Evolutionary conservation across 2,113 vertebrate genomes (phyloP).

Genomic region (Thymallus thymallus): DNA sequence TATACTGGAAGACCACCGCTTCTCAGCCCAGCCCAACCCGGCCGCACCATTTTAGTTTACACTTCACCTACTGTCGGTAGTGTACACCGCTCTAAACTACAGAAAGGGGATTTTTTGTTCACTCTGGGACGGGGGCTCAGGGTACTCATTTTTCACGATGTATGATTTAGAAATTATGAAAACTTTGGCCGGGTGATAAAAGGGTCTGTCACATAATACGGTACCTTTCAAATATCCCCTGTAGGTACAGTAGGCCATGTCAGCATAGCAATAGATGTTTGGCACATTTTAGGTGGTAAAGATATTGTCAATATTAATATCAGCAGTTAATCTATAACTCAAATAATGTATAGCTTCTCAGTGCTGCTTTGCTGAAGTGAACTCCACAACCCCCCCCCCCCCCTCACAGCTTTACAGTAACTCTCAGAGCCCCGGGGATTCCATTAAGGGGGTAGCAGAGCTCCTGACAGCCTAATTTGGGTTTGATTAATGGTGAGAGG

Average conservation of each 20-base stretch:
- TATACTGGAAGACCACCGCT: constrained; percentile 60
- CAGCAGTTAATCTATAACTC: neutral
- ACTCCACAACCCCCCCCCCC: constrained; percentile 37
- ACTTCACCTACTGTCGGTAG: neutral
- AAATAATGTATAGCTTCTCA: neutral
- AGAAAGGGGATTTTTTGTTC: neutral
- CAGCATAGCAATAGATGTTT: too few species aligned
- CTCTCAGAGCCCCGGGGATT: too few species aligned
- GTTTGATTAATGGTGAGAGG: constrained; percentile 52
- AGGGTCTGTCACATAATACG: neutral
- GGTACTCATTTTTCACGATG: neutral
- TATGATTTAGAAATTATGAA: neutral
- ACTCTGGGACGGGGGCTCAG: neutral
- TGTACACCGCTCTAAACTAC: neutral
- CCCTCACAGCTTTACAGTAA: too few species aligned
- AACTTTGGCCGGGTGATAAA: neutral
- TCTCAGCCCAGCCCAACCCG: constrained; percentile 35
- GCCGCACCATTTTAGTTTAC: constrained; percentile 13
- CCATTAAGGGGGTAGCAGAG: neutral
- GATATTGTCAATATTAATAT: too few species aligned
- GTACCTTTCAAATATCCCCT: too few species aligned
- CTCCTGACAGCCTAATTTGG: constrained; percentile 51
- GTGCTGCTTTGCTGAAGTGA: constrained; percentile 21
- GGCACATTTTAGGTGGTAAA: too few species aligned
- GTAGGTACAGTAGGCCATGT: too few species aligned